Evolutionary conservation across 2,113 vertebrate species (phyloP), one percentile per base, ranked within the genome.

Genomic region (Archocentrus centrarchus): DNA sequence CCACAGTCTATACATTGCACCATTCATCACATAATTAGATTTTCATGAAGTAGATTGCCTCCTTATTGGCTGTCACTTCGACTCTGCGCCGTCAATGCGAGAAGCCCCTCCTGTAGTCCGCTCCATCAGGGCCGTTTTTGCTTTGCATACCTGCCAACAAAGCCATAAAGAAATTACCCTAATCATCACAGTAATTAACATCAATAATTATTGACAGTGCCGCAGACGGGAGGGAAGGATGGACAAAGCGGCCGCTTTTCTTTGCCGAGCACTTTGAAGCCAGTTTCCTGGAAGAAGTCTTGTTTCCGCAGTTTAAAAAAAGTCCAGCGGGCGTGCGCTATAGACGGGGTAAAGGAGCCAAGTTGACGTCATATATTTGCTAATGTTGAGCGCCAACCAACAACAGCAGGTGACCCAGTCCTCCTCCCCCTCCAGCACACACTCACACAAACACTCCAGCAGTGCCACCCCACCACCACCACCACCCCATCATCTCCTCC

Each of bases 1-100:
- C 89, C 93, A 92, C 30, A 81, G 76, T 85, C 91, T 70, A 93
- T 95, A 89, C 81, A 84, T 93, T 27, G 63, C 59, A 47, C 85
- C 81, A 90, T 95, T 93, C 92, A 92, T 95, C 92, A 92, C 58
- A 47, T 90, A 91, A 93, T 94, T 94, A 93, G 68, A 88, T 88
- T 89, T 87, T 81, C 83, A 89, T 77, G 80, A 90, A 91, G 92
- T 87, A 82, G 90, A 92, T 91, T 88, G 86, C 84, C 89, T 91
- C 83, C 89, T 90, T 86, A 93, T 93, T 88, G 91, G 93, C 80
- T 93, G 91, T 94, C 95, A 91, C 92, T 83, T 90, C 66, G 47
- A 88, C 82, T 91, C 82, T 59, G 22, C 17, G 75, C 86, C 53
- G 86, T 87, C 92, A 86, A 79, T 55, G 82, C 63, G 79, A 88